These are phyloP conservation scores for Rhinolophus sinicus DNA, from an alignment of 2,113 vertebrate species.

Conservation along the genomic window DNA sequence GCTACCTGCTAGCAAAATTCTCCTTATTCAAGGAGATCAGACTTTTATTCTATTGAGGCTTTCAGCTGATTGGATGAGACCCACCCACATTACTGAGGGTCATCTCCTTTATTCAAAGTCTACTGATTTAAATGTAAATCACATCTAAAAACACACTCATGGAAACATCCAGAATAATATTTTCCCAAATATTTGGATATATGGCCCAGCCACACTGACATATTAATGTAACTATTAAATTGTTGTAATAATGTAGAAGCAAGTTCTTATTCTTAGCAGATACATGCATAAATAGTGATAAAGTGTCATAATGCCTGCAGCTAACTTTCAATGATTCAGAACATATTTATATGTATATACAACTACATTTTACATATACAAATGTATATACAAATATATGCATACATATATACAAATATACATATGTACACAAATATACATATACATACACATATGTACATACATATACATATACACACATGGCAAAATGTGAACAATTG, in stretches of 20 bases:
- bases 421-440: too few relatives aligned
- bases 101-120: neutral
- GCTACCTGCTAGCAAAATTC: neutral
- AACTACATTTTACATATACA: neutral
- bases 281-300: neutral
- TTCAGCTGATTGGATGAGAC: neutral
- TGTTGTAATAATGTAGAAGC: neutral
- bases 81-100: neutral
- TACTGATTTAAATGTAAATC: neutral
- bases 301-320: neutral
- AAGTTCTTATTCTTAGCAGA: neutral
- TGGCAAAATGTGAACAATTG: neutral
- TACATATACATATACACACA: neutral
- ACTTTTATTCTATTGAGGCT: neutral
- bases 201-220: neutral
- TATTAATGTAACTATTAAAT: neutral
- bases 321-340: neutral
- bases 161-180: neutral
- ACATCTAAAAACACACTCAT: neutral
- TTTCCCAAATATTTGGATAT: neutral
- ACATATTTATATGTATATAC: neutral
- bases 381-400: too few relatives aligned
- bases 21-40: neutral
- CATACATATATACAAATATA: too few relatives aligned
- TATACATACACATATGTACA: neutral